A percentile compares a stretch with the other conserved stretches of the same genome.
These are phyloP conservation scores for Pionites leucogaster DNA, from an alignment of 2,113 vertebrate species.

Conservation along the genomic window DNA sequence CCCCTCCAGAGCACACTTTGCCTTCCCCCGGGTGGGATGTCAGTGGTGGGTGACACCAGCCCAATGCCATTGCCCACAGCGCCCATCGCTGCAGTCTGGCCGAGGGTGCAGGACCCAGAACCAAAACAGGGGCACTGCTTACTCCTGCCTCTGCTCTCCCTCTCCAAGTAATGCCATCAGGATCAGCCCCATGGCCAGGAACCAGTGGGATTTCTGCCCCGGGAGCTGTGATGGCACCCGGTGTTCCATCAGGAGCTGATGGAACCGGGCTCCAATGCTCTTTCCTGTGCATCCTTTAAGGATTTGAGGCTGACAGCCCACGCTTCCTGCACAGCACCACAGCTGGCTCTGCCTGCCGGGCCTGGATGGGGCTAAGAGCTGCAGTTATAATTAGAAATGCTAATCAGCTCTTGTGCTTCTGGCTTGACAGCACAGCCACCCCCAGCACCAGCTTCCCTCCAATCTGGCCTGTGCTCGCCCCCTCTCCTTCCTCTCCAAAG, in stretches of 20 bases:
- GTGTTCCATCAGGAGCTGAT: background rate
- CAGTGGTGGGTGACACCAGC: background rate
- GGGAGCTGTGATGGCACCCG: accelerated
- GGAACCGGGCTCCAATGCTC: background rate
- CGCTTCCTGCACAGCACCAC: background rate
- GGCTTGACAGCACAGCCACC: conserved; percentile 53
- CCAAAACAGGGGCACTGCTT: accelerated
- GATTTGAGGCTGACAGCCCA: background rate
- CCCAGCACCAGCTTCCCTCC: conserved; percentile 40
- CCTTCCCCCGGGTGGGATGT: background rate
- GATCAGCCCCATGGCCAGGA: background rate
- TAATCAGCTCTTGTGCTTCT: conserved; percentile 57
- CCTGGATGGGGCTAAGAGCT: background rate
- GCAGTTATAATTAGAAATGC: conserved; percentile 62
- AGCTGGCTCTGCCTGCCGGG: conserved; percentile 43
- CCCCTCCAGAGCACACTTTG: background rate
- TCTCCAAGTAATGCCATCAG: background rate
- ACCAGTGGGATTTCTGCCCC: background rate
- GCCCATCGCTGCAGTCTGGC: background rate
- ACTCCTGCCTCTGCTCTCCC: background rate
- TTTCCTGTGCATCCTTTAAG: conserved; percentile 9
- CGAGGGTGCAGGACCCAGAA: background rate
- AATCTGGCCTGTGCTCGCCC: background rate
- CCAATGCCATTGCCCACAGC: accelerated
- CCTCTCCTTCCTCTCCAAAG: background rate